These are phyloP conservation scores for Phalacrocorax carbo DNA, from an alignment of 2,113 vertebrate genomes.

Conservation along the genomic window DNA sequence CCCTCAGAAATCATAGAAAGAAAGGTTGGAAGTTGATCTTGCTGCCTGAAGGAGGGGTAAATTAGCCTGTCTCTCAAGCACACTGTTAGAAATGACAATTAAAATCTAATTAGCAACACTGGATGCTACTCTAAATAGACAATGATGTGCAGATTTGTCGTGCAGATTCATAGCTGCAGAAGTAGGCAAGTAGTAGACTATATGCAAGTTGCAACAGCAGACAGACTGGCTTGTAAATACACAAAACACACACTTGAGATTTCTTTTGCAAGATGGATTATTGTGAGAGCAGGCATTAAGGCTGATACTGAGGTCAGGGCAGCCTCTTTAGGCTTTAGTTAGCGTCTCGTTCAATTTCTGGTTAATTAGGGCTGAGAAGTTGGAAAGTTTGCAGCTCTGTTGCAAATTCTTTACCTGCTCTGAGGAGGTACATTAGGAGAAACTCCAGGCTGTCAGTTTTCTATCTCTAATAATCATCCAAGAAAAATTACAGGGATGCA, in stretches of 20 bases:
- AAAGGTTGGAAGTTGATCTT: neutral
- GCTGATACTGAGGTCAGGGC: neutral
- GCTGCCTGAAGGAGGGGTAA: neutral
- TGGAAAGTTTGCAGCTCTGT: neutral
- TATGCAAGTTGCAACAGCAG: neutral
- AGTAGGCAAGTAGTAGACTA: neutral
- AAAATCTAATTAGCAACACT: neutral
- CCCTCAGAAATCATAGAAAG: neutral
- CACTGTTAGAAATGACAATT: neutral
- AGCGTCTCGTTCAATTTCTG: neutral
- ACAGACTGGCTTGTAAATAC: neutral
- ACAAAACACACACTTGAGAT: neutral
- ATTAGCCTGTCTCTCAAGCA: neutral
- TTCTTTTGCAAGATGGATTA: neutral
- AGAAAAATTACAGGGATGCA: neutral
- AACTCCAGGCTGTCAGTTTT: neutral
- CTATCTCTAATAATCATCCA: neutral
- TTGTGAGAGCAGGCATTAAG: neutral
- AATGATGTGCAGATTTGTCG: neutral
- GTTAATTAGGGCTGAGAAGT: neutral
- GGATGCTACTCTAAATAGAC: slow-evolving; percentile 22
- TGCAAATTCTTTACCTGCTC: neutral
- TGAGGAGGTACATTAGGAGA: neutral
- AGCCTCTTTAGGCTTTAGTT: neutral
- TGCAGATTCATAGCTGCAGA: neutral